Conservation (phyloP, 23 tunicate genomes). For the Trididemnum clinides region DNA sequence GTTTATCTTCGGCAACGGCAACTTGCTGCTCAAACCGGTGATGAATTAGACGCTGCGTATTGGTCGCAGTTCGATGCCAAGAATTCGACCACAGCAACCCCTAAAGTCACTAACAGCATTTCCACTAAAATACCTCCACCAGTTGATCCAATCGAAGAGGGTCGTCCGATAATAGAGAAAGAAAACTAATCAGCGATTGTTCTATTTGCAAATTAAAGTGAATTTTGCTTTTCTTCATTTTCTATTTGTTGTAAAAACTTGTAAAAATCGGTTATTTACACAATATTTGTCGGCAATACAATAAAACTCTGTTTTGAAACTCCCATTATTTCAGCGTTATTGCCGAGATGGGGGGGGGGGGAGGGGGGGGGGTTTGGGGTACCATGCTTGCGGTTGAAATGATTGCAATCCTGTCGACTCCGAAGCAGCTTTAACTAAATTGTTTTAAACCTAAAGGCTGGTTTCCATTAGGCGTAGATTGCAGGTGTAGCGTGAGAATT, state of each 20-base stretch:
- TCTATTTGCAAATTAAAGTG: not conserved
- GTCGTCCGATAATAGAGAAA: not conserved
- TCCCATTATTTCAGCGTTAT: too few relatives aligned
- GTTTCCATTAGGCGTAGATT: too few relatives aligned
- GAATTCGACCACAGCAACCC: not conserved
- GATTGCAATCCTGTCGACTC: too few relatives aligned
- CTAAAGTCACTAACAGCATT: not conserved
- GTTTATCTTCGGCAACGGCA: conserved; percentile 32
- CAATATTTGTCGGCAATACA: too few relatives aligned
- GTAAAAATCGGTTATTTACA: not conserved
- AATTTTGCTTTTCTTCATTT: not conserved
- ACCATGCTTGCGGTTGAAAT: too few relatives aligned
- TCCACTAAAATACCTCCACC: not conserved
- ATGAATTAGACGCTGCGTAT: conserved; percentile 4
- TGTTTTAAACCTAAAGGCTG: too few relatives aligned
- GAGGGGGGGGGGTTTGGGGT: too few relatives aligned
- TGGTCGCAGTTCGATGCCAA: conserved; percentile 31
- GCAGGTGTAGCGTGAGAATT: too few relatives aligned
- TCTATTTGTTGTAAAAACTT: not conserved
- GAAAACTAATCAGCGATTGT: not conserved
- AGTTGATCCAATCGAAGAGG: not conserved
- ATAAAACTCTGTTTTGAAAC: too few relatives aligned
- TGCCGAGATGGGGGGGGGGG: too few relatives aligned
- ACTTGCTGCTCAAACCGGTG: not conserved
- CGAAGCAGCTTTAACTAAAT: too few relatives aligned